A percentile compares a stretch with the other conserved stretches of the same genome.
These are phyloP conservation scores for Pempheris klunzingeri DNA, from an alignment of 2,797 vertebrate genomes.

Conservation along the genomic window DNA sequence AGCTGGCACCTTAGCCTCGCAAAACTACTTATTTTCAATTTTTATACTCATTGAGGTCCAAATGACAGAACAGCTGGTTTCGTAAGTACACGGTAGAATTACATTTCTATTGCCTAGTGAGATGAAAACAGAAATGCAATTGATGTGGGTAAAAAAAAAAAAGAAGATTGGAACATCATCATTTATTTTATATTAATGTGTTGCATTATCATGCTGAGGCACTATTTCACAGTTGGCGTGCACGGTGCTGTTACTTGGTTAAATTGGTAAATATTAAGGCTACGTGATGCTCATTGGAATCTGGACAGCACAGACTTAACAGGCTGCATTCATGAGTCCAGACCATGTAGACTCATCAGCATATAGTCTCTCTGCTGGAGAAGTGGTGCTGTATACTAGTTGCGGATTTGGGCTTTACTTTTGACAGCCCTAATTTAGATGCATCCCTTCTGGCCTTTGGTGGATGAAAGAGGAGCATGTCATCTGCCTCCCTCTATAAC, in stretches of 20 bases:
- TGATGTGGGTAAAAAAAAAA: conserved; percentile 34
- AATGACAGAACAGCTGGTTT: conserved; percentile 3
- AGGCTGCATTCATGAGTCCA: conserved; percentile 30
- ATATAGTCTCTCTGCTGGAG: conserved; percentile 16
- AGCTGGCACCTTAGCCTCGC: not conserved
- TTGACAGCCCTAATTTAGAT: conserved; percentile 65
- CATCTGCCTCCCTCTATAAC: conserved; percentile 55
- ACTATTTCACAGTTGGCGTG: conserved; percentile 50
- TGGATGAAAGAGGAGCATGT: conserved; percentile 69
- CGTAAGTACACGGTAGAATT: not conserved
- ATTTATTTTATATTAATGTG: conserved; percentile 48
- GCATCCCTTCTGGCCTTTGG: conserved; percentile 53
- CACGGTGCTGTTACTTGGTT: conserved; percentile 30
- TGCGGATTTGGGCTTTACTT: conserved; percentile 39
- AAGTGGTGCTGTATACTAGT: conserved; percentile 5
- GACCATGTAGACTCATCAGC: conserved; percentile 21
- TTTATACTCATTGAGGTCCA: conserved; percentile 7
- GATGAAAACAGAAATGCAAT: conserved; percentile 44
- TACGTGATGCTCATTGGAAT: conserved; percentile 38
- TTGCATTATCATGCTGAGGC: conserved; percentile 40
- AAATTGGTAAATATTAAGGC: conserved; percentile 51
- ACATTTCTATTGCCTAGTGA: conserved; percentile 15
- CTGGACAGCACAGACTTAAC: not conserved
- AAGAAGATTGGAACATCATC: conserved; percentile 28
- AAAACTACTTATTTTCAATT: not conserved